A percentile compares a stretch with the other conserved stretches of the same genome.
Evolutionary conservation across 2,113 vertebrate genomes (phyloP).

Genomic region (Psettodes erumei): DNA sequence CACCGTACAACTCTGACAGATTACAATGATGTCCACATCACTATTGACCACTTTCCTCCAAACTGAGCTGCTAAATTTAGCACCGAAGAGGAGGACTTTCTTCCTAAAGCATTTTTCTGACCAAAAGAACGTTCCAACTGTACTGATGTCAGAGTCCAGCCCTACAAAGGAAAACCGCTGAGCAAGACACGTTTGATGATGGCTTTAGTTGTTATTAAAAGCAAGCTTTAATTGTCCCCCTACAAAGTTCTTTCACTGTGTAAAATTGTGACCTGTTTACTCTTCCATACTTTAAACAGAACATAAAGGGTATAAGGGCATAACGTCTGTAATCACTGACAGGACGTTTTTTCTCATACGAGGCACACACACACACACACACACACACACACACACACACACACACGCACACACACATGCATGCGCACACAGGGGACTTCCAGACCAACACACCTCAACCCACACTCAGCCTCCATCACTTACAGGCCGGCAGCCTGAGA

Average conservation of each 20-base stretch:
- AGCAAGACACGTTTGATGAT: constrained; percentile 53
- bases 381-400: constrained; percentile 11
- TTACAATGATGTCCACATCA: constrained; percentile 43
- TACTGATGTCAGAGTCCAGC: constrained; percentile 55
- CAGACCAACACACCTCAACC: constrained; percentile 68
- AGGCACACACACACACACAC: constrained; percentile 28
- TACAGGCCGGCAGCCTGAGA: constrained; percentile 34
- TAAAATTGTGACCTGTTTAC: constrained; percentile 40
- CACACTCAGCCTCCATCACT: constrained; percentile 48
- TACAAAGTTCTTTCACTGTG: neutral
- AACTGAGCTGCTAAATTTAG: constrained; percentile 59
- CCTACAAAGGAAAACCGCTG: constrained; percentile 51
- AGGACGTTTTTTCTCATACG: constrained; percentile 35
- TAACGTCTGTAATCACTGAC: constrained; percentile 41
- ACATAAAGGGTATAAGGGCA: constrained; percentile 39
- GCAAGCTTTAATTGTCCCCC: constrained; percentile 24
- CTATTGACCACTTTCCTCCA: constrained; percentile 40
- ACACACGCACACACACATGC: constrained; percentile 5
- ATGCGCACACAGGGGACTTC: constrained; percentile 70
- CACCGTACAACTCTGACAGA: constrained; percentile 20
- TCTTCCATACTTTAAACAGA: constrained; percentile 44
- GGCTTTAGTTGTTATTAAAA: constrained; percentile 46
- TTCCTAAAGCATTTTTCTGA: constrained; percentile 50
- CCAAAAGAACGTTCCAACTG: constrained; percentile 50
- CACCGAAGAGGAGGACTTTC: constrained; percentile 25